Base-by-base conservation (phyloP, 2,888 invertebrate genomes). In the Lumbricus terrestris region DNA sequence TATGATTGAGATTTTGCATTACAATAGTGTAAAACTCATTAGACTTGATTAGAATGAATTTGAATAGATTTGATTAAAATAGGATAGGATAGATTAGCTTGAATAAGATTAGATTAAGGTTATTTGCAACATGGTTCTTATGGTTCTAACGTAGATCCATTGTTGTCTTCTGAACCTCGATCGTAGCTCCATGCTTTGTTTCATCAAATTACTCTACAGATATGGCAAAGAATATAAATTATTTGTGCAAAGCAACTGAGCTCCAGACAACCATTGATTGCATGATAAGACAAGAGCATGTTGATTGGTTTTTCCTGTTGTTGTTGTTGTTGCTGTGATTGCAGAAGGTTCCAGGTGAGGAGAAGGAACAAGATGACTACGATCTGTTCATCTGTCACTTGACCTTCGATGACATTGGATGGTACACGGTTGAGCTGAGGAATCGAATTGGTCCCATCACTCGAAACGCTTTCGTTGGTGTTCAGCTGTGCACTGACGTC, bases 341-440 rank as follows among this genome's bases (percentile, higher is more conserved):
- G 85, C 85, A 85, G 85, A 85, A n/a, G 35, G 37, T 85, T 23
- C 23, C 85, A 85, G 85, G 35, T 35, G 85, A 35, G 5, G 85
- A 34, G 37, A 85, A 85, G 5, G 35, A 85, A 4, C 20, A 29
- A 23, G 34, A 85, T 34, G 85, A 85, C n/a, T 85, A 85, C 23
- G 34, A 85, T 35, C 85, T 85, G 34, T 34, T 13, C 85, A 85
- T 85, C 85, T 85, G 85, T 85, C 23, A 85, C 85, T 85, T 85
- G 85, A 85, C 85, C 11, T 85, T 85, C 18, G 35, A 85, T 11
- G 85, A 85, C 34, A 6, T 15, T 16, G 85, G 85, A 35, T 34
- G 37, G 37, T 85, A 85, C 34, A 15, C 37, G 34, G n/a, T 85
- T 35, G 85, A 85, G 18, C 37, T 85, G 85, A 33, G 37, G 34